Conservation (phyloP, 2,113 vertebrate species). For the Barnardius zonarius region DNA sequence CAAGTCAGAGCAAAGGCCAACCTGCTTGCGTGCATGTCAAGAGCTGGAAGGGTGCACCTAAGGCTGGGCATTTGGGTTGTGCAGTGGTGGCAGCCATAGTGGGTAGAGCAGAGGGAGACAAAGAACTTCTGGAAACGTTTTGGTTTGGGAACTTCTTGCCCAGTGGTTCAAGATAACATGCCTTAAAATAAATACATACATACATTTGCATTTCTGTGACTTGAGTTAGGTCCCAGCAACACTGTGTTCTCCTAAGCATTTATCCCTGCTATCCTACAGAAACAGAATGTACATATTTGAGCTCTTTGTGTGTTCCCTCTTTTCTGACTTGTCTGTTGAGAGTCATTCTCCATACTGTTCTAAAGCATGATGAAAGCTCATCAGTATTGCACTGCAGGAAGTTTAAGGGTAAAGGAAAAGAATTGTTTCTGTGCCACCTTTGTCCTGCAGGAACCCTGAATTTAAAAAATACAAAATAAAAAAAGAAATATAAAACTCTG, state of each 20-base stretch:
- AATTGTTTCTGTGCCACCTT: not conserved
- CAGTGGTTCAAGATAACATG: not conserved
- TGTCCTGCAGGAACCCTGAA: not conserved
- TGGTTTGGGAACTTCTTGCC: not conserved
- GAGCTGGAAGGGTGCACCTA: not conserved
- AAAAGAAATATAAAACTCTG: not conserved
- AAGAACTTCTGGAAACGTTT: not conserved
- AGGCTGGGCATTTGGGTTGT: not conserved
- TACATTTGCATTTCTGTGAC: not conserved
- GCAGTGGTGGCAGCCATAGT: accelerated
- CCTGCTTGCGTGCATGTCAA: accelerated
- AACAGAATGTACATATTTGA: not conserved
- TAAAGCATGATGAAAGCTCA: not conserved
- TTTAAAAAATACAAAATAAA: not conserved
- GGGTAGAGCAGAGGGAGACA: not conserved
- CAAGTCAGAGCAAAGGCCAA: not conserved
- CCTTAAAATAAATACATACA: not conserved
- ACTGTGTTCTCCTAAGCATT: not conserved
- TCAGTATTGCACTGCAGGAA: not conserved
- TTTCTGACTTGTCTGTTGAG: not conserved
- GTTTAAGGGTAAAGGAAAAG: not conserved
- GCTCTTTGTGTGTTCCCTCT: not conserved
- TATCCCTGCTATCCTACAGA: not conserved
- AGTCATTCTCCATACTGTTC: not conserved
- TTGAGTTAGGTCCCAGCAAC: not conserved